phyloP scores from a whole-genome alignment of 2,113 vertebrate genomes.

The Haliaeetus leucogaster region DNA sequence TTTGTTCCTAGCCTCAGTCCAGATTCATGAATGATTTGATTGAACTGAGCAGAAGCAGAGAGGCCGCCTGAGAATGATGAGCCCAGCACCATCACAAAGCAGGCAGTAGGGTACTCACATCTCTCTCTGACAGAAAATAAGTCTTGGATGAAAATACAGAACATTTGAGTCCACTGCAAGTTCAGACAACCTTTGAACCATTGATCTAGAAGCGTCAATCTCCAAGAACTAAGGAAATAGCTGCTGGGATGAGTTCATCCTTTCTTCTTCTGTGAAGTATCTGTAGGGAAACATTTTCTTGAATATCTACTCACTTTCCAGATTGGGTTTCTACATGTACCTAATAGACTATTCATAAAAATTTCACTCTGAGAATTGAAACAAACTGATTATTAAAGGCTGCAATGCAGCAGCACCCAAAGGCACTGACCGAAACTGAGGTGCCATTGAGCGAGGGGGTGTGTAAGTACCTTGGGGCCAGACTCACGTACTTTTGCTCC shows the following conservation, averaged over 20 bases:
- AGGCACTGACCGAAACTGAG: slow-evolving; percentile 30
- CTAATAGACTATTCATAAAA: slow-evolving; percentile 22
- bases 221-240: slow-evolving; percentile 21
- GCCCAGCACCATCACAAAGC: neutral
- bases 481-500: slow-evolving; percentile 31
- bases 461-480: slow-evolving; percentile 43
- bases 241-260: slow-evolving; percentile 11
- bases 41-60: neutral
- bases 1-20: neutral
- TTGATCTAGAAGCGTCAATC: neutral
- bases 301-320: neutral
- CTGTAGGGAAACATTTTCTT: neutral
- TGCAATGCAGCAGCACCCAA: slow-evolving; percentile 23
- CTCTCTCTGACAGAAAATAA: neutral
- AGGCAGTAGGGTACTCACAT: neutral
- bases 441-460: neutral
- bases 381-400: slow-evolving; percentile 43
- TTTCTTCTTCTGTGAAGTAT: slow-evolving; percentile 21
- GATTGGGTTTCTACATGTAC: neutral
- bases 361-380: slow-evolving; percentile 1
- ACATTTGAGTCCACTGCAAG: neutral
- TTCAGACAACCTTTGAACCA: slow-evolving; percentile 5
- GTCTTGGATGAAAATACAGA: neutral
- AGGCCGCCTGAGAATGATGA: neutral
- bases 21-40: neutral